phyloP scores from a whole-genome alignment of 2,888 invertebrate species.

The Epistrophella euchroma region DNA sequence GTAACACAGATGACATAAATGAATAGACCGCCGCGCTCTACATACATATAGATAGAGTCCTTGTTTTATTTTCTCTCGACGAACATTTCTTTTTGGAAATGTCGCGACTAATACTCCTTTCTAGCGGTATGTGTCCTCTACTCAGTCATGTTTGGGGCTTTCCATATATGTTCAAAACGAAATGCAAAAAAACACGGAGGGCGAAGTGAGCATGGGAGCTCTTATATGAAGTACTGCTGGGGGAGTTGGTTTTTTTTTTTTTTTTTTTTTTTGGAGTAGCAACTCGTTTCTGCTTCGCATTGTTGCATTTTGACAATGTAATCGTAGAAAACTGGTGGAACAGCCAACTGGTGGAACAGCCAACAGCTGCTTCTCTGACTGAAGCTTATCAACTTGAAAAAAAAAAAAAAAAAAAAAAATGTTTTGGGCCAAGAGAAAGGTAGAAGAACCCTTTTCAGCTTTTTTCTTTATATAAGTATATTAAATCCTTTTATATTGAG shows the following conservation, averaged over 20 bases:
- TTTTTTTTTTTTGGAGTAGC: constrained; percentile 16
- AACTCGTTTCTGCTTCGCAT: constrained; percentile 49
- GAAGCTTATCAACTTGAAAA: constrained; percentile 67
- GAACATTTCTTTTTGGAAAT: constrained; percentile 14
- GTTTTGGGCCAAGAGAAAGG: background rate
- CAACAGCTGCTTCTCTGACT: constrained; percentile 45
- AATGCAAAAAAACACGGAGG: background rate
- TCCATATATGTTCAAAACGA: background rate
- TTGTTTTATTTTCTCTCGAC: constrained; percentile 8
- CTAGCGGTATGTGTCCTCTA: constrained; percentile 55
- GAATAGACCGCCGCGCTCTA: constrained; percentile 41
- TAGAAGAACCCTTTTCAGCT: background rate
- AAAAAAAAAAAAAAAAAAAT: constrained; percentile 41
- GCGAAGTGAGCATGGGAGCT: constrained; percentile 35
- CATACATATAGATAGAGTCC: background rate
- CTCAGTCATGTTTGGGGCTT: constrained; percentile 59
- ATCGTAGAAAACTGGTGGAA: constrained; percentile 49
- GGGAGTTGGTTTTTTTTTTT: constrained; percentile 21
- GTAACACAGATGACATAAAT: constrained; percentile 63
- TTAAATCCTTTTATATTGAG: constrained; percentile 38
- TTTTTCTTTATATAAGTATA: background rate
- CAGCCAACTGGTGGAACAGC: constrained; percentile 52
- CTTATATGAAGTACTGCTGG: constrained; percentile 33
- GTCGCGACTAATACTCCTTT: constrained; percentile 47
- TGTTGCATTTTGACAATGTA: constrained; percentile 71